Evolutionary conservation across 2,797 vertebrate genomes (phyloP), one percentile per base, ranked within the genome.

Genomic region (Threskiornis aethiopicus): DNA sequence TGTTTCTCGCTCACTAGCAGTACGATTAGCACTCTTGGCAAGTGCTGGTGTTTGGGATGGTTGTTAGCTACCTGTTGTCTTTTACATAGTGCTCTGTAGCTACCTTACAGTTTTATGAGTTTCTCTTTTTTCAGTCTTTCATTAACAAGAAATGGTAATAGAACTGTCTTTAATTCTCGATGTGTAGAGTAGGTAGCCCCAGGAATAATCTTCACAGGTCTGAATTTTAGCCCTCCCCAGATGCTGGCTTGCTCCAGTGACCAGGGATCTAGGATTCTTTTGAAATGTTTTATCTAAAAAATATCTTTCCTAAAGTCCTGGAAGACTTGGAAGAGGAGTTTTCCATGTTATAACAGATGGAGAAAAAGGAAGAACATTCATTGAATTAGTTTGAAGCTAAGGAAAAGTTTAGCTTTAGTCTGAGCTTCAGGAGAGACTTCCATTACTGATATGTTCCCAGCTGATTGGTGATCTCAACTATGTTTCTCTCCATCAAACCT

Each of bases 401-500:
- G 44, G 76, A 69, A 66, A 91, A 70, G 66, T 66, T 84, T 49
- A 52, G 42, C 33, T 87, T 79, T 76, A 46, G 41, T 90, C 54
- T 72, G 46, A 86, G 39, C 61, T 92, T 79, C 61, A 66, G 26
- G 70, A 90, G 44, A 89, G 57, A 73, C 46, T 92, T 91, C 47
- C 17, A 59, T 79, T 82, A 77, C 77, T 96, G 91, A 29, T 44
- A 33, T 16, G 29, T 89, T 91, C 87, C 19, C 62, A 62, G 73
- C 26, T 87, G 54, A 81, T 10, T 77, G 54, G 59, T 13, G 13
- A 67, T 58, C 70, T 81, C 82, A 82, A 6, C 52, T 66, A 4
- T 70, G 35, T 89, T 87, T 87, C 88, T 86, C 94, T 95, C 94
- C 77, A 51, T 69, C 49, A 76, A 84, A 84, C 64, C 70, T 82